phyloP scores from a whole-genome alignment of 2,113 vertebrate genomes.

The Charadrius vociferus region DNA sequence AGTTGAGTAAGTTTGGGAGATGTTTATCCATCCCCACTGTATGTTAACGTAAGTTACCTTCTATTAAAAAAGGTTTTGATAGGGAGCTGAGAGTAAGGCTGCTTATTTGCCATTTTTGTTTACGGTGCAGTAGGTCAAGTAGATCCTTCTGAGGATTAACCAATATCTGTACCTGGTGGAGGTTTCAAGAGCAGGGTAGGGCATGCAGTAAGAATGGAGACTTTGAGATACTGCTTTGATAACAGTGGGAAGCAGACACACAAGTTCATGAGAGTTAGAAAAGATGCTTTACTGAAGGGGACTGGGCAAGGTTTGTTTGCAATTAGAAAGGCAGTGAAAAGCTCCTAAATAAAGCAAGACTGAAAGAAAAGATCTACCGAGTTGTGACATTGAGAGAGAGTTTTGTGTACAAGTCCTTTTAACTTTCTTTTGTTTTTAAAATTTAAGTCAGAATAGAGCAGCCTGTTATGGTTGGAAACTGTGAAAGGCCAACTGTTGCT shows the following conservation, averaged over 20 bases:
- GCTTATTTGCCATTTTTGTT: not conserved
- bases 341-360: not conserved
- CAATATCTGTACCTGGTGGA: not conserved
- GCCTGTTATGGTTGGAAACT: not conserved
- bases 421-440: not conserved
- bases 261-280: not conserved
- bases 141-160: not conserved
- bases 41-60: not conserved
- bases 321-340: not conserved
- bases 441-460: not conserved
- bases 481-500: not conserved
- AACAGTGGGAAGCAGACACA: not conserved
- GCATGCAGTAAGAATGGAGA: not conserved
- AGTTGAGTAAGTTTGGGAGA: not conserved
- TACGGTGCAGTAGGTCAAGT: not conserved
- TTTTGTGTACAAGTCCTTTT: not conserved
- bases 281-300: not conserved
- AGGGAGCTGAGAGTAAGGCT: not conserved
- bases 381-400: not conserved
- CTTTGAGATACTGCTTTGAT: not conserved
- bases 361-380: not conserved
- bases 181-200: not conserved
- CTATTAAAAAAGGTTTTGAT: not conserved
- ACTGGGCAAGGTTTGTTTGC: not conserved
- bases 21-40: not conserved